Evolutionary conservation across 2,113 vertebrate species (phyloP), one percentile per base, ranked within the genome.

Genomic region (Nothocercus julius): DNA sequence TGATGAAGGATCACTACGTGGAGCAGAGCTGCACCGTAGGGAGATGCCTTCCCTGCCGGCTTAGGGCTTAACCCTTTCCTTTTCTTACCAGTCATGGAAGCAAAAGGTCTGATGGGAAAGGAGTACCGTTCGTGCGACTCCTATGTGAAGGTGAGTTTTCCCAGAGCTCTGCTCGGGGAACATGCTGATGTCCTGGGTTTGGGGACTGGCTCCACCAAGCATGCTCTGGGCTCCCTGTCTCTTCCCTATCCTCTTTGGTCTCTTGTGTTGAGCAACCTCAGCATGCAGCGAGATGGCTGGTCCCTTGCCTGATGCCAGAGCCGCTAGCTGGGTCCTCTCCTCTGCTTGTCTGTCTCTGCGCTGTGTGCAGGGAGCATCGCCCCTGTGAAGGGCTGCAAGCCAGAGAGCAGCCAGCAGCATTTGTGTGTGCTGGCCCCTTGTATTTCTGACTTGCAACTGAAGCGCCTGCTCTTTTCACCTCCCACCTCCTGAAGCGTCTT

Each of bases 61-160:
- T 5, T 85, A 69, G 80, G 21, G 7, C 54, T 15, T 87, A 66
- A 95, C 11, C 1, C 2, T 82, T 93, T 49, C 2, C 1, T 96
- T 97, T 93, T 84, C 36, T 96, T 77, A 96, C 86, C 95, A 99
- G 99, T 99, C 90, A 95, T 99, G 92, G 98, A 99, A 98, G 98
- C 98, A 12, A 98, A 96, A 92, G 97, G 88, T 56, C 97, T 99
- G 84, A 91, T 96, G 91, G 98, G 92, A 38, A 92, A 95, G 16
- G 92, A 96, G 69, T 73, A 77, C 36, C 76, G 53, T 30, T 27
- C 47, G 13, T 98, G 98, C 16, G 78, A 98, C 97, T 97, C 98
- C 75, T 99, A 98, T 0, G 98, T 99, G 68, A 99, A 99, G 98
- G 98, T 99, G 93, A 15, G 74, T 93, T 40, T 54, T 90, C 36